Conservation (phyloP, 2,888 invertebrate species). For the Cosmorhoe ocellata region DNA sequence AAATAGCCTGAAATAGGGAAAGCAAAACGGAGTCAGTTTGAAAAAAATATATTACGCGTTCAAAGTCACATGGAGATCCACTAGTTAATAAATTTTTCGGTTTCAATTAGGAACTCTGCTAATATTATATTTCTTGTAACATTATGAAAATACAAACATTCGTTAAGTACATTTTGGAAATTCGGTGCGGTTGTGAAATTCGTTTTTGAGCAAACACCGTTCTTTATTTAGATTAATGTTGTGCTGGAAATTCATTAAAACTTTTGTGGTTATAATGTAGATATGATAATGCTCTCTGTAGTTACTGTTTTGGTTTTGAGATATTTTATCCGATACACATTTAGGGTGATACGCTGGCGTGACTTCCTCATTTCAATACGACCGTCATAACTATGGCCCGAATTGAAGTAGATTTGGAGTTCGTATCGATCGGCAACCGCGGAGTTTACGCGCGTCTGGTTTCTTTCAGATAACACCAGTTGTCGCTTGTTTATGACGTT, state of each 20-base stretch:
- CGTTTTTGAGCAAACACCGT: not conserved
- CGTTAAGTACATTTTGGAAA: not conserved
- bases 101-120: slow-evolving; percentile 17
- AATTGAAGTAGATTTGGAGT: slow-evolving; percentile 48
- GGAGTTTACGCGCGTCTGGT: slow-evolving; percentile 47
- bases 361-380: slow-evolving; percentile 43
- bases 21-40: too few species aligned
- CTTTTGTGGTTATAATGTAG: too few species aligned
- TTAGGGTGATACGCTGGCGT: slow-evolving; percentile 38
- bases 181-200: slow-evolving; percentile 4
- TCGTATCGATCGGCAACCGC: slow-evolving; percentile 45
- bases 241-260: too few species aligned
- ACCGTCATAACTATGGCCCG: slow-evolving; percentile 48
- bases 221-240: not conserved
- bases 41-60: too few species aligned
- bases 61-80: too few species aligned
- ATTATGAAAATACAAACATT: slow-evolving; percentile 2
- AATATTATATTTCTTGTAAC: slow-evolving; percentile 4
- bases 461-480: slow-evolving; percentile 51
- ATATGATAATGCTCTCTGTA: not conserved
- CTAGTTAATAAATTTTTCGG: too few species aligned
- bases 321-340: not conserved
- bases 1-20: too few species aligned
- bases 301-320: slow-evolving; percentile 3
- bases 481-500: slow-evolving; percentile 45